Evolutionary conservation across 2,113 vertebrate genomes (phyloP).

Genomic region (Cololabis saira): DNA sequence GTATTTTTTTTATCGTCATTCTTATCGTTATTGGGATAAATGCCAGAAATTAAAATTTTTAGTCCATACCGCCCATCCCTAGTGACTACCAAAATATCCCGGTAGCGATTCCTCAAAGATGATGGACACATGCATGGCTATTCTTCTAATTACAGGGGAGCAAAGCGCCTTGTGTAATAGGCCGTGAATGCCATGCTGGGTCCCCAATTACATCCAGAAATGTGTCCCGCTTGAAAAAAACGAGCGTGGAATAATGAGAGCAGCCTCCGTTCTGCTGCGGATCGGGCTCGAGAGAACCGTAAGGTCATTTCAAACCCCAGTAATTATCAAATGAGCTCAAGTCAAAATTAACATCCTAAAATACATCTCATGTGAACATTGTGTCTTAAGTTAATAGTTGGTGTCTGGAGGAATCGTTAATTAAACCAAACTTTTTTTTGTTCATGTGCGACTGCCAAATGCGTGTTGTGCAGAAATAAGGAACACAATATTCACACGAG

Average conservation of each 20-base stretch:
- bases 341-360: conserved; percentile 58
- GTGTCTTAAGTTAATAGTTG: conserved; percentile 30
- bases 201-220: conserved; percentile 75
- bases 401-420: conserved; percentile 24
- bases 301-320: conserved; percentile 67
- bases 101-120: conserved; percentile 5
- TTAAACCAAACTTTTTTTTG: conserved; percentile 15
- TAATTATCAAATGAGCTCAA: conserved; percentile 69
- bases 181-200: conserved; percentile 59
- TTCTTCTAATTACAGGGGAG: conserved; percentile 61
- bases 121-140: conserved; percentile 28
- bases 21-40: too few relatives aligned
- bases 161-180: conserved; percentile 68
- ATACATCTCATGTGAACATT: conserved; percentile 49
- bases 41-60: too few relatives aligned
- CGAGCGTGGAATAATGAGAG: conserved; percentile 75
- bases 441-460: conserved; percentile 18
- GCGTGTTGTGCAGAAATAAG: conserved; percentile 39
- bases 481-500: conserved; percentile 20
- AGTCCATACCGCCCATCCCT: too few relatives aligned
- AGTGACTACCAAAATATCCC: conserved; percentile 31
- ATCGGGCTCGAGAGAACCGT: conserved; percentile 64
- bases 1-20: too few relatives aligned
- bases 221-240: conserved; percentile 57
- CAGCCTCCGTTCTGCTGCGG: conserved; percentile 65